phyloP scores from a whole-genome alignment of 2,113 vertebrate species.

The Orthonyx spaldingii region DNA sequence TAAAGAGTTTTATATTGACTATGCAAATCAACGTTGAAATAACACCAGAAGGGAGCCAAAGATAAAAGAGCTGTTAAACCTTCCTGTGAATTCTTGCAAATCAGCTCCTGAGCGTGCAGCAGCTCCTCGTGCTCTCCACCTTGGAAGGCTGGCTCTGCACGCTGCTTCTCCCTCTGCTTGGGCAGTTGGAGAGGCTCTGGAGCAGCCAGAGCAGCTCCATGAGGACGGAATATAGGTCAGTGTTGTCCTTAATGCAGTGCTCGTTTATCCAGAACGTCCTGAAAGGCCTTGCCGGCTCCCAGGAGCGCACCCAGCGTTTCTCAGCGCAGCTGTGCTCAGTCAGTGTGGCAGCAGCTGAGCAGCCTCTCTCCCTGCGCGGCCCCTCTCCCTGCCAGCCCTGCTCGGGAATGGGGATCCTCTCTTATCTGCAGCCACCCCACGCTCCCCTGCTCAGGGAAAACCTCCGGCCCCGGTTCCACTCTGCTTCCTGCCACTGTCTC shows the following conservation, averaged over 20 bases:
- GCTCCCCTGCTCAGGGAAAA: neutral
- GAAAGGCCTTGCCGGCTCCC: neutral
- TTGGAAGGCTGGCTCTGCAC: neutral
- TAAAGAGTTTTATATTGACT: constrained; percentile 29
- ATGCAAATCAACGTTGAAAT: constrained; percentile 21
- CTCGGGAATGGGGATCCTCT: neutral
- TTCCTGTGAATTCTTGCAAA: neutral
- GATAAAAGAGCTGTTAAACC: constrained; percentile 29
- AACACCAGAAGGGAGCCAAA: constrained; percentile 37
- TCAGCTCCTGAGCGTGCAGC: neutral
- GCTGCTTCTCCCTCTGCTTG: neutral
- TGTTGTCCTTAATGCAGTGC: rapidly evolving
- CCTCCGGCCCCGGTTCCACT: neutral
- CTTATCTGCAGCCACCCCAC: rapidly evolving
- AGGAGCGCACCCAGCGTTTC: rapidly evolving
- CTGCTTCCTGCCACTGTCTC: rapidly evolving
- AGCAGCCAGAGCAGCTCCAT: neutral
- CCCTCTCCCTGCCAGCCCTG: neutral
- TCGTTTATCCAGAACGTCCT: neutral
- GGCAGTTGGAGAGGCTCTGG: rapidly evolving
- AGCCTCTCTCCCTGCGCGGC: neutral
- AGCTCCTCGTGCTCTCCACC: neutral
- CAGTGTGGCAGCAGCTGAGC: rapidly evolving
- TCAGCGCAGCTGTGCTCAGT: neutral
- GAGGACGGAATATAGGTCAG: neutral